Evolutionary conservation across 2,888 invertebrate species (phyloP), one percentile per base, ranked within the genome.

Genomic region (Diarsia brunnea): DNA sequence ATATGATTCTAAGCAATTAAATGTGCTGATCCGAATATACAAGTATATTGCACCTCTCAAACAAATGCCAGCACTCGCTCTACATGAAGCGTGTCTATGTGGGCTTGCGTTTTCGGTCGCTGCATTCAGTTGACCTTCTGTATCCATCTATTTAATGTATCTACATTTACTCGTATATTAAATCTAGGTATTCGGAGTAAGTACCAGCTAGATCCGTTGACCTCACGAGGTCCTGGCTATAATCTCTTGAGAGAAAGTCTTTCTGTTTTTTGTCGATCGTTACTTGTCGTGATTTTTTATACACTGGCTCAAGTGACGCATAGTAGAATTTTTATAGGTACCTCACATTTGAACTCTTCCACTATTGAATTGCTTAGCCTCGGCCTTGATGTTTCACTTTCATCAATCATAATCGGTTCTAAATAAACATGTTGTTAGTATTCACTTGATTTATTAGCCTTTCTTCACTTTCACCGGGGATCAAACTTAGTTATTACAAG

Each of bases 341-440:
- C 8, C 27, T 66, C 1, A 97, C 97, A 31, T 77, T 58, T 3
- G 47, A n/a, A n/a, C n/a, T n/a, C n/a, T n/a, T n/a, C 47, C 3
- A 19, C n/a, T 76, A n/a, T n/a, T n/a, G n/a, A n/a, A n/a, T n/a
- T n/a, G n/a, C 49, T 24, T 68, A 5, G n/a, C 58, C 27, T 38
- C 10, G n/a, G 7, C 0, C 21, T 61, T 61, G 24, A 10, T n/a
- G n/a, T 45, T 61, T 51, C 21, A 75, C 69, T 61, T 77, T 77
- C 77, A 77, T 68, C 49, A 21, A 21, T 53, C 27, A 55, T 31
- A 14, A 31, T 31, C 10, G n/a, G 45, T 24, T 10, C 7, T 47
- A 38, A 0, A 55, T 55, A 55, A 43, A 43, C 19, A 66, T n/a
- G 21, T 58, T 4, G 12, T 58, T 24, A 24, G 8, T 58, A 11